Percentiles rank a stretch among this genome's conserved stretches.
Evolutionary conservation across 1,140 invertebrate genomes (phyloP).

Genomic region (Melanaphis sacchari): DNA sequence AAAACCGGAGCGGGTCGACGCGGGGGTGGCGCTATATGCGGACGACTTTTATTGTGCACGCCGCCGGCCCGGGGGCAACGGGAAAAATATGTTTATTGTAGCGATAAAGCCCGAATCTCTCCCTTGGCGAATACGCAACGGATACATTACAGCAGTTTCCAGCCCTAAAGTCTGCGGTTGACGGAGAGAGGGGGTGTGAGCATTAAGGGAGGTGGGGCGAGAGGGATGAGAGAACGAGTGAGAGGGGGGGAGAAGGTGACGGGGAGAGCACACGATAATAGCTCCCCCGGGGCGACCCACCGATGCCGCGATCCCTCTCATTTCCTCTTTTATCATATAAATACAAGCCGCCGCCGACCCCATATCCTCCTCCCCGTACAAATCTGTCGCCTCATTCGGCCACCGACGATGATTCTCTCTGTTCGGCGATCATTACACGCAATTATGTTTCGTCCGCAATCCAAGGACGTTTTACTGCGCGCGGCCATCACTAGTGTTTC

Average conservation of each 20-base stretch:
- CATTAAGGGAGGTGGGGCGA: neutral
- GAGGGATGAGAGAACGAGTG: no score
- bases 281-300: conserved; percentile 24
- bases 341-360: neutral
- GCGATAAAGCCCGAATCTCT: conserved; percentile 37
- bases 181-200: neutral
- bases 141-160: neutral
- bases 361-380: neutral
- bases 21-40: neutral
- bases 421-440: neutral
- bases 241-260: neutral
- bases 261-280: conserved; percentile 20
- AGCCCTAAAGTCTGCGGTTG: neutral
- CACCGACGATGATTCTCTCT: neutral
- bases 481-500: no score
- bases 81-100: conserved; percentile 42
- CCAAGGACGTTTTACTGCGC: neutral
- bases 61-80: neutral
- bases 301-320: neutral
- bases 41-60: conserved; percentile 43
- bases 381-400: neutral
- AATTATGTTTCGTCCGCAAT: neutral
- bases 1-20: neutral
- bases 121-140: neutral
- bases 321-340: neutral